phyloP scores from a whole-genome alignment of 1,140 invertebrate species.

The Drosophila mauritiana region DNA sequence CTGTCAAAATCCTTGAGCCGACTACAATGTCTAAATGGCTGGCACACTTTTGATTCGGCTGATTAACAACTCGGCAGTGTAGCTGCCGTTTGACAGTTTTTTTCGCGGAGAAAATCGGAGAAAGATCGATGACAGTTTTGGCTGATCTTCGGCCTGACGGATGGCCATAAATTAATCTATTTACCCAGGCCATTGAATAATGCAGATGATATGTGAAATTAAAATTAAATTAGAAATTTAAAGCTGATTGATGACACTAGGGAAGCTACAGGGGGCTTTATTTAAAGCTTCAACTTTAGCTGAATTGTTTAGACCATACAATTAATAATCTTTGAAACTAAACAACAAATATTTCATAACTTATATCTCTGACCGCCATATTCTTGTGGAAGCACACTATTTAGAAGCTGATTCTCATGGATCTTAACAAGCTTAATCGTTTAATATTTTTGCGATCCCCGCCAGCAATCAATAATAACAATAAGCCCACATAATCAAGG shows the following conservation, averaged over 20 bases:
- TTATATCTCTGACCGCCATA: too few species aligned
- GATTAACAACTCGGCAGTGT: slow-evolving; percentile 57
- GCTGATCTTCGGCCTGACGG: slow-evolving; percentile 27
- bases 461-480: slow-evolving; percentile 36
- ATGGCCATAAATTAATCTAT: slow-evolving; percentile 34
- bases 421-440: slow-evolving; percentile 13
- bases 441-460: slow-evolving; percentile 14
- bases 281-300: neutral
- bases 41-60: slow-evolving; percentile 50
- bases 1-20: slow-evolving; percentile 78
- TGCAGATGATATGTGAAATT: slow-evolving; percentile 5
- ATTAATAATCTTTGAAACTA: neutral
- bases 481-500: slow-evolving; percentile 38
- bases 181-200: slow-evolving; percentile 11
- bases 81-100: slow-evolving; percentile 54
- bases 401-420: neutral
- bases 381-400: too few species aligned
- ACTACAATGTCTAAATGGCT: slow-evolving; percentile 66
- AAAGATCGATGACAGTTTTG: slow-evolving; percentile 69
- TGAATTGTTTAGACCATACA: neutral
- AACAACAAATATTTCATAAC: neutral
- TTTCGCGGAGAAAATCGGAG: slow-evolving; percentile 39
- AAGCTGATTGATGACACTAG: slow-evolving; percentile 9
- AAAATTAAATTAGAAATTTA: neutral
- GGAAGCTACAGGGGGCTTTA: neutral